phyloP scores from a whole-genome alignment of 1,140 invertebrate genomes.

The Monochamus saltuarius region DNA sequence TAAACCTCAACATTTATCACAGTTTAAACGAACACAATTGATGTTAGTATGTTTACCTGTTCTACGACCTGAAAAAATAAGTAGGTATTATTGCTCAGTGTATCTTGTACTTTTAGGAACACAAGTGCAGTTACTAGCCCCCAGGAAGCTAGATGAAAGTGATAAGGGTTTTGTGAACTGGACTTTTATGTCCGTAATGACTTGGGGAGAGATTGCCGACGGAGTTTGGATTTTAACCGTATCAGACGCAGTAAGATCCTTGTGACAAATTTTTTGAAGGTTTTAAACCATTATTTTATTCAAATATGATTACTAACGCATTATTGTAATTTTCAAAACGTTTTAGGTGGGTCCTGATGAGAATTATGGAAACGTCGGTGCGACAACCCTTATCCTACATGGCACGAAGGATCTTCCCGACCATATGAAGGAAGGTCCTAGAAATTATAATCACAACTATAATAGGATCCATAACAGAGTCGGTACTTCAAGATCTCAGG shows the following conservation, averaged over 20 bases:
- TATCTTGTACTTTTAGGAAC: conserved; percentile 65
- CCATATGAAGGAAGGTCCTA: conserved; percentile 60
- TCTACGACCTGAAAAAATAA: too few species aligned
- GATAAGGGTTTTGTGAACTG: conserved; percentile 76
- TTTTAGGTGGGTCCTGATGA: conserved; percentile 52
- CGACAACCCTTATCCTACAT: conserved; percentile 63
- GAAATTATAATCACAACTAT: conserved; percentile 59
- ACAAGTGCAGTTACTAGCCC: conserved; percentile 66
- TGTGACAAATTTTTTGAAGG: too few species aligned
- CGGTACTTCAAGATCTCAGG: not conserved
- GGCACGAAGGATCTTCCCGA: conserved; percentile 66
- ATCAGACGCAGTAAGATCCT: conserved; percentile 63
- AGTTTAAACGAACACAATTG: too few species aligned
- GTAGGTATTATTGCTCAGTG: too few species aligned
- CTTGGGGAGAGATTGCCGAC: conserved; percentile 83
- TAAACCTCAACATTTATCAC: too few species aligned
- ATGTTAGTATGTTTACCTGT: too few species aligned
- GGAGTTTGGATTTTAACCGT: conserved; percentile 74
- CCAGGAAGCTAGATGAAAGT: conserved; percentile 70
- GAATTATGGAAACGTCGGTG: conserved; percentile 60
- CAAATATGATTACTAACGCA: too few species aligned
- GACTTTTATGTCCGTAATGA: conserved; percentile 88
- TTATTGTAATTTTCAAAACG: conserved; percentile 18
- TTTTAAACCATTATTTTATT: too few species aligned
- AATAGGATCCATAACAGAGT: conserved; percentile 47